A percentile compares a stretch with the other conserved stretches of the same genome.
phyloP scores from a whole-genome alignment of 2,113 vertebrate genomes.

The Rhabdornis inornatus region DNA sequence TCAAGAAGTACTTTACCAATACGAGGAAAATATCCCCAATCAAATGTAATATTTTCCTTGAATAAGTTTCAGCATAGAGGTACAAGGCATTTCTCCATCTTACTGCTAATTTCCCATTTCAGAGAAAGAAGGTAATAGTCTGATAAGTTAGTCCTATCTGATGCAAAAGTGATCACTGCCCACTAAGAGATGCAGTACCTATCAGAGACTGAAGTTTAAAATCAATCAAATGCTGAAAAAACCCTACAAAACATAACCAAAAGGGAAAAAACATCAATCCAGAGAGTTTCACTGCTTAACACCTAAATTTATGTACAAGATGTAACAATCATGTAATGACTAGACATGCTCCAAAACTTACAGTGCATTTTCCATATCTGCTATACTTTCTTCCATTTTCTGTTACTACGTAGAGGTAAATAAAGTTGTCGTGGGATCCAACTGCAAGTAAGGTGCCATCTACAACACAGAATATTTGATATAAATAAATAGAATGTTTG shows the following conservation, averaged over 20 bases:
- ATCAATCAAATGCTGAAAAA: not conserved
- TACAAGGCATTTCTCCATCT: not conserved
- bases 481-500: not conserved
- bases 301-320: not conserved
- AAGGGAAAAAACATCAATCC: not conserved
- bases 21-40: not conserved
- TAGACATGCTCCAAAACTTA: slow-evolving; percentile 72
- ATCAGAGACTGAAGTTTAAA: not conserved
- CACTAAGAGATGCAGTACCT: not conserved
- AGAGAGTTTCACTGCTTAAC: not conserved
- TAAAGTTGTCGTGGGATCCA: slow-evolving; percentile 98
- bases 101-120: not conserved
- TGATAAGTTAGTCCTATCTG: not conserved
- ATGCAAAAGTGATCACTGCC: not conserved
- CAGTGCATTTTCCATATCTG: slow-evolving; percentile 93
- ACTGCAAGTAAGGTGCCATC: slow-evolving; percentile 93
- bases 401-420: slow-evolving; percentile 94
- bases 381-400: slow-evolving; percentile 96
- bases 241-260: not conserved
- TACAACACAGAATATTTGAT: slow-evolving; percentile 63
- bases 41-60: not conserved
- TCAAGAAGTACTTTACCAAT: not conserved
- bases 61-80: not conserved
- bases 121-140: not conserved
- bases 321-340: not conserved